Base-by-base conservation (phyloP, 2,797 vertebrate species). In the Chelidonichthys spinosus region DNA sequence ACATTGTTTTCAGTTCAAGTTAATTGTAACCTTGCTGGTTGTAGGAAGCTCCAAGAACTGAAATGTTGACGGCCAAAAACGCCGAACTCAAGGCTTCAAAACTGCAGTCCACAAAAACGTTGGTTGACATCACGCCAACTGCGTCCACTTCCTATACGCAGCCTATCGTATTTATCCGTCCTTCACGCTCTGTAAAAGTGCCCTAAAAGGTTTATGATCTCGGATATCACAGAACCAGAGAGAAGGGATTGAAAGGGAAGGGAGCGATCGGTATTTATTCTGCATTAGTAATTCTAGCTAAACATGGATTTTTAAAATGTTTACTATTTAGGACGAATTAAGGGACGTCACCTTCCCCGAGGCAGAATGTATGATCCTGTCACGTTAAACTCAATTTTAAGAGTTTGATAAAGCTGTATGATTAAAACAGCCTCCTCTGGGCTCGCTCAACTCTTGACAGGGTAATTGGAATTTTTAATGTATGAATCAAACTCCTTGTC, bases 381-480 rank as follows among this genome's bases (percentile, higher is more conserved):
- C 81, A 83, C 87, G 91, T 89, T 91, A 82, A 92, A 90, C 86
- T 90, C 85, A 90, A 90, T 92, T 92, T 92, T 90, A 88, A 91
- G 90, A 87, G 77, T 87, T 88, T 90, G 90, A 92, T 92, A 91
- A 92, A 92, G 89, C 86, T 72, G 87, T 84, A 89, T 89, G 89
- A 92, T 92, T 94, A 93, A 94, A 92, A 90, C 85, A 67, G 79
- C 76, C 80, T 93, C 90, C 90, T 90, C 88, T 77, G 91, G 92
- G 91, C 87, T 76, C 68, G 83, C 85, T 92, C 87, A 90, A 86
- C 87, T 91, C 87, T 84, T 93, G 92, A 94, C 92, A 90, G 90
- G 69, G 90, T 93, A 93, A 94, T 93, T 93, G 90, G 92, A 92
- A 91, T 90, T 91, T 62, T 93, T 91, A 86, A 92, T 88, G 83